Evolutionary conservation across 1,140 invertebrate species (phyloP).

Genomic region (Scaptomyza graminum): DNA sequence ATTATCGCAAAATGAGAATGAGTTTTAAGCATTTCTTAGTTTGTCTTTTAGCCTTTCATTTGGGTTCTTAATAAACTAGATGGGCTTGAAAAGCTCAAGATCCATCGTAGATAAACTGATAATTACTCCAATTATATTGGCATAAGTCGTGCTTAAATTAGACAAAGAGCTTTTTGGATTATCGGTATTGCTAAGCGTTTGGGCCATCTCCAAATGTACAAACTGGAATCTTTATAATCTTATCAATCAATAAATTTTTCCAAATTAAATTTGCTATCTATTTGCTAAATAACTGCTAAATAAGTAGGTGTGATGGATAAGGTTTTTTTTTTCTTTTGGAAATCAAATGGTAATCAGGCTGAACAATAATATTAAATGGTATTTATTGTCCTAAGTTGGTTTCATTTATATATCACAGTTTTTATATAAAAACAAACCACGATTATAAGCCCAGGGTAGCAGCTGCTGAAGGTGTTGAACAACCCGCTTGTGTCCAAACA

Average conservation of each 20-base stretch:
- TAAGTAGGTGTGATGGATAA: no score
- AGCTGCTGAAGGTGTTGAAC: slow-evolving; percentile 45
- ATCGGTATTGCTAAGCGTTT: slow-evolving; percentile 15
- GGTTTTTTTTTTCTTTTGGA: no score
- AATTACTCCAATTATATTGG: slow-evolving; percentile 20
- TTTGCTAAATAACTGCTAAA: no score
- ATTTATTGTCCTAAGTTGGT: no score
- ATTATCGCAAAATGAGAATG: neutral
- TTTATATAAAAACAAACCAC: slow-evolving; percentile 56
- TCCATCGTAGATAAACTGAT: slow-evolving; percentile 1
- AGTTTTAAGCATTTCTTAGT: no score
- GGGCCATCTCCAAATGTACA: neutral
- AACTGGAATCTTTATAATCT: neutral
- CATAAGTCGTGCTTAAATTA: slow-evolving; percentile 14
- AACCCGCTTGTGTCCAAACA: slow-evolving; percentile 48
- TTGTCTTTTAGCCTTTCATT: neutral
- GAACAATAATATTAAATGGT: no score
- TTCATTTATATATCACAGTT: slow-evolving; percentile 1
- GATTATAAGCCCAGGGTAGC: slow-evolving; percentile 67
- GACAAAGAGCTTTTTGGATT: neutral
- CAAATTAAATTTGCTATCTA: no score
- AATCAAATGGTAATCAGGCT: no score
- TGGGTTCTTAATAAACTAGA: neutral
- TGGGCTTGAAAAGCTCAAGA: neutral
- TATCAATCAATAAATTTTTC: neutral